phyloP scores from a whole-genome alignment of 2,113 vertebrate species.

The Leptocoma aspasia region DNA sequence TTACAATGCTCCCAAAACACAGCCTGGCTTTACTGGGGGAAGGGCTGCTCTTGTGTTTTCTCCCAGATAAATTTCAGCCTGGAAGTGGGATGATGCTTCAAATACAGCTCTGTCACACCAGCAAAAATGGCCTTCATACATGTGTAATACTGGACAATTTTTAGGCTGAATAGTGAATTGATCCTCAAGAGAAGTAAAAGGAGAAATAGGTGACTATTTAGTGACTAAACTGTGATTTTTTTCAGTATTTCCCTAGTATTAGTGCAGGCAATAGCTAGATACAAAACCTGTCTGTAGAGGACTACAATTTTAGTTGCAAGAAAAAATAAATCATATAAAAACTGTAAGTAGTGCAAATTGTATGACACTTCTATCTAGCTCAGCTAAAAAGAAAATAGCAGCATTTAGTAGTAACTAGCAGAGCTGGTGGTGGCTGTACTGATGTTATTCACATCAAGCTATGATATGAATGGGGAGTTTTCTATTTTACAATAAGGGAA shows the following conservation, averaged over 20 bases:
- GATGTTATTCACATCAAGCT: background rate
- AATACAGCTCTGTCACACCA: background rate
- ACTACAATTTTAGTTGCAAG: background rate
- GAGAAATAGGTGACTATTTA: background rate
- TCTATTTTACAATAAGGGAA: background rate
- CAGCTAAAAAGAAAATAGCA: background rate
- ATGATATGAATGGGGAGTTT: background rate
- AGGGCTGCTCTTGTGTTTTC: background rate
- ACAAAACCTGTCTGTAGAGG: background rate
- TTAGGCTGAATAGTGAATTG: background rate
- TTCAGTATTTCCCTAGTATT: background rate
- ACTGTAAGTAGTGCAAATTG: background rate
- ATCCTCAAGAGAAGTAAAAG: background rate
- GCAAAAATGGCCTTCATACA: background rate
- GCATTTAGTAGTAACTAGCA: background rate
- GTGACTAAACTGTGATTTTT: background rate
- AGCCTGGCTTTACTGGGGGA: background rate
- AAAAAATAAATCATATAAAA: background rate
- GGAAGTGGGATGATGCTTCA: background rate
- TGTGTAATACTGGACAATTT: background rate
- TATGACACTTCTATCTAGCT: background rate
- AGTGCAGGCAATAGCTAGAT: background rate
- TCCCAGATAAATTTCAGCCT: background rate
- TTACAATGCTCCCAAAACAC: background rate
- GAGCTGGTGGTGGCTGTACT: background rate